phyloP scores from a whole-genome alignment of 2,113 vertebrate species.

The Verasper variegatus region DNA sequence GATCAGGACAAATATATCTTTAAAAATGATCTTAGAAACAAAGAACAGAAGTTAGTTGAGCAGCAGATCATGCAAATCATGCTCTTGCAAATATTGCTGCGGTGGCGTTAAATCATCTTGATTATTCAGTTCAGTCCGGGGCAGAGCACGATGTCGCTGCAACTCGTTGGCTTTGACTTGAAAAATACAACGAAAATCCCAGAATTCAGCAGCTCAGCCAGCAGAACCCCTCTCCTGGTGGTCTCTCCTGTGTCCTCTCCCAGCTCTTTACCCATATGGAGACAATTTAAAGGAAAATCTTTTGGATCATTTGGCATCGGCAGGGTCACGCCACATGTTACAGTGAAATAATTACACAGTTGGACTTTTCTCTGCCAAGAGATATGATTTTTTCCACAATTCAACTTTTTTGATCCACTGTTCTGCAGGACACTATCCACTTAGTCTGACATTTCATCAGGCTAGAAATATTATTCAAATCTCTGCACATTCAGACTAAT shows the following conservation, averaged over 20 bases:
- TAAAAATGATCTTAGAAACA: background rate
- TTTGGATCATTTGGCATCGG: background rate
- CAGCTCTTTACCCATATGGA: background rate
- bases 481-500: background rate
- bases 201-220: no score
- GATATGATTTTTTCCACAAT: background rate
- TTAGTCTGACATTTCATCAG: no score
- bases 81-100: background rate
- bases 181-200: no score
- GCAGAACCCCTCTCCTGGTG: background rate
- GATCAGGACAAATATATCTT: background rate
- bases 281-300: background rate
- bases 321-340: background rate
- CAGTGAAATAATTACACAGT: background rate
- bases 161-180: no score
- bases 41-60: background rate
- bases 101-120: background rate
- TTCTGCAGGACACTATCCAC: background rate
- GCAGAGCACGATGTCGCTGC: no score
- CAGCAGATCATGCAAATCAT: background rate
- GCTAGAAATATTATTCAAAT: background rate
- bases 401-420: background rate
- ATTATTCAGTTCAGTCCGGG: background rate
- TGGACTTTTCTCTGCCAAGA: conserved; percentile 2
- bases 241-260: background rate